Percentiles rank a stretch among this genome's conserved stretches.
phyloP scores from a whole-genome alignment of 2,113 vertebrate genomes.

The Lagenorhynchus albirostris region DNA sequence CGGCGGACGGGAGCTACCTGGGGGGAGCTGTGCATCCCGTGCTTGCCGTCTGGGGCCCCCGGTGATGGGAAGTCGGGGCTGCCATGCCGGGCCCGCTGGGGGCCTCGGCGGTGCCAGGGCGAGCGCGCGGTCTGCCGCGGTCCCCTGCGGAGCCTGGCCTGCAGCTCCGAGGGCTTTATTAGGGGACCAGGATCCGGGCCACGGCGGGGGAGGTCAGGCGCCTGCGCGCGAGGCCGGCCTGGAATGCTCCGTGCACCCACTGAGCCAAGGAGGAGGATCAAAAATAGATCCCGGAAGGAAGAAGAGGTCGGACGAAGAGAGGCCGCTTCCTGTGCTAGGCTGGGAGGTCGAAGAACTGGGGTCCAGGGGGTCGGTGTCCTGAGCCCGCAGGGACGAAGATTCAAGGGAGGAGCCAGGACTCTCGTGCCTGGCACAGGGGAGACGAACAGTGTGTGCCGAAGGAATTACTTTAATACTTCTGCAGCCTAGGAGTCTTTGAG shows the following conservation, averaged over 20 bases:
- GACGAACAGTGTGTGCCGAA: neutral
- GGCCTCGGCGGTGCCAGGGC: neutral
- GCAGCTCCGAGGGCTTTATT: neutral
- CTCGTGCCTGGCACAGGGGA: neutral
- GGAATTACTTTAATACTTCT: neutral
- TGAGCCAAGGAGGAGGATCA: neutral
- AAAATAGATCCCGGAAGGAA: conserved; percentile 17
- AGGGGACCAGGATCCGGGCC: neutral
- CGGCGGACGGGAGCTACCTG: neutral
- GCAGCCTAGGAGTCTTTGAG: neutral
- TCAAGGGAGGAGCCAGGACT: neutral
- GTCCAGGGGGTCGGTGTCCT: neutral
- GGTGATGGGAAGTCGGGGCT: neutral
- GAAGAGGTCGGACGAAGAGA: neutral
- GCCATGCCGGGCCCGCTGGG: neutral
- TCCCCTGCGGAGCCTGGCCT: neutral
- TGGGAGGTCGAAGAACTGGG: neutral
- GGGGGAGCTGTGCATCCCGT: neutral
- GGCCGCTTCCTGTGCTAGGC: neutral
- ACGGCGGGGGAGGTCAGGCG: too few relatives aligned
- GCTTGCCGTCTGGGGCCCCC: neutral
- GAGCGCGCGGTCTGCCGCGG: neutral
- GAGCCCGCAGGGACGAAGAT: neutral
- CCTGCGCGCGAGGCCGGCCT: neutral
- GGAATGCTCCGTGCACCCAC: neutral